Evolutionary conservation across 2,888 invertebrate genomes (phyloP).

Genomic region (Dryobotodes eremita): DNA sequence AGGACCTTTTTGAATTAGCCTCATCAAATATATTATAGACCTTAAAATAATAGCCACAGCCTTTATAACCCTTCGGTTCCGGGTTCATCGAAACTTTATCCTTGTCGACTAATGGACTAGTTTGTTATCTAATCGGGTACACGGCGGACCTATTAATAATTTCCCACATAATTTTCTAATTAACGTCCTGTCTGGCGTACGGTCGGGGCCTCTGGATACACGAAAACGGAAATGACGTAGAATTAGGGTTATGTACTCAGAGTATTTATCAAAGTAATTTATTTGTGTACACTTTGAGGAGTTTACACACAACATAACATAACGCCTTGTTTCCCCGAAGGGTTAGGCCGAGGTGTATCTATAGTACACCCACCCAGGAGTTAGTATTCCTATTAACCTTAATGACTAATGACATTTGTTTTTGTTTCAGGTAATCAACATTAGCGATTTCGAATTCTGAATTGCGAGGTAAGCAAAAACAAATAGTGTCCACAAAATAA

Average conservation of each 20-base stretch:
- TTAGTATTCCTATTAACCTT: constrained; percentile 70
- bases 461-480: constrained; percentile 71
- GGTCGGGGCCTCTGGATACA: constrained; percentile 78
- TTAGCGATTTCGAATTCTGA: constrained; percentile 68
- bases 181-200: constrained; percentile 85
- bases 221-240: constrained; percentile 84
- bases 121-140: constrained; percentile 90
- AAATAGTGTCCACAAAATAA: constrained; percentile 59
- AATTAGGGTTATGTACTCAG: constrained; percentile 75
- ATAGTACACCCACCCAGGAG: constrained; percentile 4
- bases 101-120: constrained; percentile 89
- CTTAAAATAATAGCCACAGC: constrained; percentile 77
- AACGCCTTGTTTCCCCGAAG: too few relatives aligned
- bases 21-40: constrained; percentile 76
- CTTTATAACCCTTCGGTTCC: constrained; percentile 71
- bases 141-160: constrained; percentile 89
- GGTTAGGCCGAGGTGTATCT: too few relatives aligned
- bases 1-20: constrained; percentile 78
- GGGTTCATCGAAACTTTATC: constrained; percentile 75
- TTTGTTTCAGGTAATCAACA: constrained; percentile 87
- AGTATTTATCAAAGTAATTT: constrained; percentile 71
- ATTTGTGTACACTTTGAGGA: constrained; percentile 71
- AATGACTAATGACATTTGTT: constrained; percentile 75
- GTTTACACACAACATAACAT: too few relatives aligned
- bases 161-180: constrained; percentile 90